Evolutionary conservation across 30 jellyfish, hydroid and myxozoan species (phyloP), one percentile per base, ranked within the genome.

Genomic region (Aurelia aurita): DNA sequence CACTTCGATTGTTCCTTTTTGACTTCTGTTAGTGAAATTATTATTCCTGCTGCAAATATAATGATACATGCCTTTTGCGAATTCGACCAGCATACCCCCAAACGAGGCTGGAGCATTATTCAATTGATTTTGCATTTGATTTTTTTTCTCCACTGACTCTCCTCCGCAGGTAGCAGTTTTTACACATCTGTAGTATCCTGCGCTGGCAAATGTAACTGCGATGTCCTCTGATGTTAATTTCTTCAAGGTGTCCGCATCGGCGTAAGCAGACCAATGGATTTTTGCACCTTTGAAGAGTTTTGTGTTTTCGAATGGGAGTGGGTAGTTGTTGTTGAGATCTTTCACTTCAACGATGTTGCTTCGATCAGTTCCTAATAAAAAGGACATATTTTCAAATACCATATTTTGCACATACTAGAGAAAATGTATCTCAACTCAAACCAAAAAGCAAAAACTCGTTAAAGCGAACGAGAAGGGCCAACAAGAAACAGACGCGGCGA

Each of bases 21-120:
- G 97, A 44, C 91, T 74, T 43, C 97, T 78, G 89, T 93, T 93
- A 26, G 98, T 87, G 73, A 93, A 93, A 75, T 78, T 93, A 68
- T 93, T 93, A 43, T 93, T 93, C 54, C 97, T 87, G 28, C 96
- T 81, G 87, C 98, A 93, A 31, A 76, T 87, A 90, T 93, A 93
- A 65, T 93, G 86, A 79, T 87, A 93, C 25, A 13, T 67, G 15
- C 95, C 96, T 45, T 54, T 63, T 25, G 83, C 69, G 25, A 88
- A 78, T 51, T 79, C 84, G 25, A 88, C 31, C 9, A 88, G 85
- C 92, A 88, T 85, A 39, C 98, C 98, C 4, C 64, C 69, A 57
- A 63, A 93, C 13, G 98, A 93, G 25, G 98, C 96, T 9, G 96
- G 91, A n/a, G 97, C 98, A 46, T 93, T 93, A 71, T 93, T 88